Base-by-base conservation (phyloP, 2,797 vertebrate species). In the Enteromius radiatus region DNA sequence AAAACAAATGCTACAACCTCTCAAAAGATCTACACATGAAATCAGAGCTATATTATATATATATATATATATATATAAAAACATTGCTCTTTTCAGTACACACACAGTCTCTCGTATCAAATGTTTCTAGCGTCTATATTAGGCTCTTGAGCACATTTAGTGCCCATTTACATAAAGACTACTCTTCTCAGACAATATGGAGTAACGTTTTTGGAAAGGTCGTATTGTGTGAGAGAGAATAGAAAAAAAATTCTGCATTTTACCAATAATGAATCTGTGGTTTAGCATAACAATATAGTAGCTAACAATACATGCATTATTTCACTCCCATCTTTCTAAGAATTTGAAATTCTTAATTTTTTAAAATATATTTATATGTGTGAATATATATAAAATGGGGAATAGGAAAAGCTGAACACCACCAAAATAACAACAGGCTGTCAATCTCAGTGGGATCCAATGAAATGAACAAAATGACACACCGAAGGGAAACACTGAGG, bases 21-120 rank as follows among this genome's bases (percentile, higher is more conserved):
- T 84, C 69, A 78, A 84, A 87, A 81, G 75, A 85, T 84, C 65
- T 83, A n/a, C 78, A 75, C 75, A 86, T 84, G 82, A 84, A 82
- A 86, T 80, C 78, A 86, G 69, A 90, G 86, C 36, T 14, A 45
- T 43, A 43, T 45, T 31, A 45, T 45, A 45, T 45, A 41, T 41
- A 41, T 41, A 41, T 41, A 41, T 41, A 41, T 41, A 41, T 41
- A 41, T 41, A 41, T 41, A 43, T 43, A 45, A 33, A 41, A 15
- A 17, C 33, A 38, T 76, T 1, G 15, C 52, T 38, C 52, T 9
- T 41, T 76, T 76, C 73, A 59, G 21, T 9, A 80, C 54, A 59
- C 54, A 33, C 54, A 52, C 71, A 11, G 59, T 75, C 61, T 45
- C 64, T 38, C 19, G 68, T 61, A 77, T 77, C 73, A 70, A 70